Conservation (phyloP, 2,113 vertebrate species). For the Micronisus gabar region DNA sequence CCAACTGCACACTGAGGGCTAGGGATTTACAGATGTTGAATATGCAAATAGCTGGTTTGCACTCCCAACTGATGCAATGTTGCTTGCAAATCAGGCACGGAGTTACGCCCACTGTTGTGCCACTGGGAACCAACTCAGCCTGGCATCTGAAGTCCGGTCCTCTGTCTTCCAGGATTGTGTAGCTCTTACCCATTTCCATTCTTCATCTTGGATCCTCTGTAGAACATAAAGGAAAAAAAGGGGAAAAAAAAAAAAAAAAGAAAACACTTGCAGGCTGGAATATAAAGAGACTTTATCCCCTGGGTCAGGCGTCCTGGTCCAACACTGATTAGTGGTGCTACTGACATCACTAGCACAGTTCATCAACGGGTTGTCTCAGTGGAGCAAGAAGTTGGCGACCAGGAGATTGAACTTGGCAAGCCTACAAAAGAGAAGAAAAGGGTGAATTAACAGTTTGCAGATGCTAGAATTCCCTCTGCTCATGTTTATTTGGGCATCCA, state of each 20-base stretch:
- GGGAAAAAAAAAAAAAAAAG: not conserved
- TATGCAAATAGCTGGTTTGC: not conserved
- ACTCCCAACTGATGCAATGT: not conserved
- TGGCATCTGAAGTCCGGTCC: rapidly evolving
- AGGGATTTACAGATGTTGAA: not conserved
- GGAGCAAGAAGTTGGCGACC: constrained; percentile 53
- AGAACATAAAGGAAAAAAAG: not conserved
- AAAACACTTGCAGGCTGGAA: not conserved
- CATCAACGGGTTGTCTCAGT: constrained; percentile 15
- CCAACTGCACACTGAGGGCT: not conserved
- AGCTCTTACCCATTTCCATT: not conserved
- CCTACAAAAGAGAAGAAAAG: constrained; percentile 59
- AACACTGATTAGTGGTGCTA: constrained; percentile 48
- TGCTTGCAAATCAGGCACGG: not conserved
- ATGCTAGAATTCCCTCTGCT: constrained; percentile 49
- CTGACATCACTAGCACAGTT: constrained; percentile 59
- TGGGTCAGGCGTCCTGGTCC: not conserved
- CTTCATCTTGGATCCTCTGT: not conserved
- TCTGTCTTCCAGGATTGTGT: not conserved
- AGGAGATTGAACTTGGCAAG: constrained; percentile 49
- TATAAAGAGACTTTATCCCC: constrained; percentile 48
- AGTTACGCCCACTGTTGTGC: not conserved
- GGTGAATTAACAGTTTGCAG: constrained; percentile 63
- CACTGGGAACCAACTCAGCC: not conserved
- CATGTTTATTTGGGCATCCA: constrained; percentile 45